Evolutionary conservation across 2,888 invertebrate genomes (phyloP), one percentile per base, ranked within the genome.

Genomic region (Drosophila subsilvestris): DNA sequence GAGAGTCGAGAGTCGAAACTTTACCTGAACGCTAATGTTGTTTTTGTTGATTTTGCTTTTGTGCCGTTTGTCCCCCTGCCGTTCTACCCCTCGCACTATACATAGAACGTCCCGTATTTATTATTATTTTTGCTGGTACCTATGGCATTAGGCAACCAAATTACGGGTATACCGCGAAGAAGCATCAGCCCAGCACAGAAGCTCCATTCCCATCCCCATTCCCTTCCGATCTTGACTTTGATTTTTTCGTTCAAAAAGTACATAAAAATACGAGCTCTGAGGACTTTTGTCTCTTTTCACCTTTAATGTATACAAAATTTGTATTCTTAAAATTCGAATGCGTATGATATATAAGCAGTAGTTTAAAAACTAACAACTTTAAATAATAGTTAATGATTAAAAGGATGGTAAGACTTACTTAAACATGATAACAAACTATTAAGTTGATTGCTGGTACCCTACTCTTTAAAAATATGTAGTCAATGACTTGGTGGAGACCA

Each of bases 41-140:
- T 70, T 80, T 69, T 75, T 63, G 78, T 78, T 77, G 80, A 69
- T 61, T 76, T 55, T 29, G 54, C 25, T 20, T 20, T n/a, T n/a
- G n/a, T n/a, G n/a, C n/a, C n/a, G n/a, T n/a, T n/a, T n/a, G 29
- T 20, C n/a, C 29, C 20, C 22, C 20, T 42, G 37, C 44, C 42
- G 3, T 32, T 47, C n/a, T 20, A n/a, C n/a, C n/a, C n/a, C n/a
- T n/a, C 27, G 27, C 9, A 29, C 27, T 29, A 3, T 1, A 29
- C 37, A 37, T 65, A 45, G n/a, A n/a, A n/a, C n/a, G n/a, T n/a
- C n/a, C n/a, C n/a, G n/a, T n/a, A n/a, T n/a, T n/a, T n/a, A n/a
- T 59, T 62, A 63, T 43, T 62, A 57, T 66, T 57, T 67, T 70
- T n/a, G 56, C 37, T 43, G 4, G 42, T 49, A 54, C 65, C 55